phyloP scores from a whole-genome alignment of 2,113 vertebrate species.

The Varanus salvator region DNA sequence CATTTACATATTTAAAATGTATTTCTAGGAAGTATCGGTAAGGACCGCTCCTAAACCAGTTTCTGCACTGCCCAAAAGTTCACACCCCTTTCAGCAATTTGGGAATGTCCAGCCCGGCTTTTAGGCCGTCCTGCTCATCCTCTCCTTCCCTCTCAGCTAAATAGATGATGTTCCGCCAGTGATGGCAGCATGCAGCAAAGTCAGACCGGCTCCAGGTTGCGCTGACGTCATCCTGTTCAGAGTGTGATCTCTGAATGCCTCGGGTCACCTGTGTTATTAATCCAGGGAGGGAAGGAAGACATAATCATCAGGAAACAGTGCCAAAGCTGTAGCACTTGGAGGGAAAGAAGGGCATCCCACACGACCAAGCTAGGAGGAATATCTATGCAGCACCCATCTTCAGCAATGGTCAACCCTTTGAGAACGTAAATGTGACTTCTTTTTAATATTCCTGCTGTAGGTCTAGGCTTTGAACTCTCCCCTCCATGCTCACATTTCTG shows the following conservation, averaged over 20 bases:
- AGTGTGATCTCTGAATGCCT: background rate
- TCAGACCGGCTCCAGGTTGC: background rate
- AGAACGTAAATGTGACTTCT: background rate
- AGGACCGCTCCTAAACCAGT: conserved; percentile 36
- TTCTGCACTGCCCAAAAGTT: background rate
- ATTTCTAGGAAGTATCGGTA: conserved; percentile 33
- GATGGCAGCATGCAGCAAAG: background rate
- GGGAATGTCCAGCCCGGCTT: background rate
- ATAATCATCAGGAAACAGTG: background rate
- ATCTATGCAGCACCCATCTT: background rate
- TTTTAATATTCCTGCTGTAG: fast-evolving
- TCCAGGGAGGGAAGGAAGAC: background rate
- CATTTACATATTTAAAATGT: no score
- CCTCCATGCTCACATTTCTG: background rate
- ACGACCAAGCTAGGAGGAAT: background rate
- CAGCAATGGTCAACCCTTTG: background rate
- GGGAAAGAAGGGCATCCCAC: background rate
- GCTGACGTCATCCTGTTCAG: background rate
- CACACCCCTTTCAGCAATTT: background rate
- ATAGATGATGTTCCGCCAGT: background rate
- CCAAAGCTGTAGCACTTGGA: background rate
- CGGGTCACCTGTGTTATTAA: background rate
- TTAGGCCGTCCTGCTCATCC: background rate
- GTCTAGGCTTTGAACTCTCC: background rate
- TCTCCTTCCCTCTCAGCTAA: background rate